Conservation (phyloP, 64 coral and sea anemone species). For the Montipora cactus region DNA sequence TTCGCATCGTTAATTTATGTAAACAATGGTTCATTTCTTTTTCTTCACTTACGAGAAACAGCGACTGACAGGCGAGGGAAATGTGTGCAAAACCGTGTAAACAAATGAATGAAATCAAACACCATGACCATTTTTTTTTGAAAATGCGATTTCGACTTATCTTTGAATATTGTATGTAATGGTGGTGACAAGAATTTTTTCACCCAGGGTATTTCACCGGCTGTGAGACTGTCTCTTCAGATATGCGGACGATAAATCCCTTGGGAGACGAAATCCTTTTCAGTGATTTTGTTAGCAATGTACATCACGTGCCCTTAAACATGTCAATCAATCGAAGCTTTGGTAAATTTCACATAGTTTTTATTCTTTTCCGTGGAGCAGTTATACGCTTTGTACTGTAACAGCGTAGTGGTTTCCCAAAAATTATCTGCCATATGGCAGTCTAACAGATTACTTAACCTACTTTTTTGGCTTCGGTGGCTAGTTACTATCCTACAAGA, state of each 20-base stretch:
- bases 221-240: no score
- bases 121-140: not conserved
- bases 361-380: not conserved
- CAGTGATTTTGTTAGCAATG: conserved; percentile 21
- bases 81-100: conserved; percentile 32
- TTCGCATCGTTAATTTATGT: not conserved
- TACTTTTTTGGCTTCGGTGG: not conserved
- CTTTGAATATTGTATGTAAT: no score
- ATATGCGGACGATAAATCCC: not conserved
- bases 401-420: not conserved
- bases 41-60: not conserved
- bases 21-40: not conserved
- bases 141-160: no score
- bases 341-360: conserved; percentile 15
- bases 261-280: not conserved
- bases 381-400: not conserved
- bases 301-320: conserved; percentile 24
- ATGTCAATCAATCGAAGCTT: conserved; percentile 45
- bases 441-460: not conserved
- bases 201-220: no score
- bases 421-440: not conserved
- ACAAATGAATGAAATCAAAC: conserved; percentile 14
- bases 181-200: not conserved
- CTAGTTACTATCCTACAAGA: not conserved
- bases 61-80: conserved; percentile 22